Evolutionary conservation across 1,140 invertebrate species (phyloP).

Genomic region (Orchesella cincta): DNA sequence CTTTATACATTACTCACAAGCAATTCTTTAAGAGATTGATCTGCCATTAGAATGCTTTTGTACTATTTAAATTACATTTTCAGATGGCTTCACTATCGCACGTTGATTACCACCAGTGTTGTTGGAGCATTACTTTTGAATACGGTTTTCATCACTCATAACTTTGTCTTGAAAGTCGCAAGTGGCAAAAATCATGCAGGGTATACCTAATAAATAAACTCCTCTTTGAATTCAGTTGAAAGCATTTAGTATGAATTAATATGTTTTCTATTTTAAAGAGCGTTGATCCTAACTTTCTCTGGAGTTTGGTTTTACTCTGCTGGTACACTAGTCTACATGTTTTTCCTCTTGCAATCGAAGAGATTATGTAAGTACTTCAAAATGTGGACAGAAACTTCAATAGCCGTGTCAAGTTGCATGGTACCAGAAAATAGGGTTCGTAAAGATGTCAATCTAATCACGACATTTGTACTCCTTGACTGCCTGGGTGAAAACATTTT

Average conservation of each 20-base stretch:
- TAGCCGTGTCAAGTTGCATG: constrained; percentile 4
- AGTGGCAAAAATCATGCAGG: constrained; percentile 27
- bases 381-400: constrained; percentile 29
- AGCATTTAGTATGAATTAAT: not conserved
- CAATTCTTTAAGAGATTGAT: too few species aligned
- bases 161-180: constrained; percentile 35
- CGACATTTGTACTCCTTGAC: constrained; percentile 28
- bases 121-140: constrained; percentile 34
- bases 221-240: not conserved
- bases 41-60: not conserved
- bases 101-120: constrained; percentile 26
- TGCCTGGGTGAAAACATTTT: constrained; percentile 41
- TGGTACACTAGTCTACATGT: constrained; percentile 39
- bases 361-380: constrained; percentile 35
- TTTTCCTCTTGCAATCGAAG: constrained; percentile 38
- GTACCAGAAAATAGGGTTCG: constrained; percentile 19
- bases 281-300: constrained; percentile 23
- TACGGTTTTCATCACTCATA: constrained; percentile 36
- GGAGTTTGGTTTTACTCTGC: constrained; percentile 46
- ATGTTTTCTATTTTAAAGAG: constrained; percentile 27
- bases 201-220: too few species aligned
- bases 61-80: not conserved
- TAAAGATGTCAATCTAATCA: constrained; percentile 39
- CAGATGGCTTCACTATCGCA: constrained; percentile 43
- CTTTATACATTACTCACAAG: too few species aligned